A percentile compares a stretch with the other conserved stretches of the same genome.
phyloP scores from a whole-genome alignment of 2,113 vertebrate species.

The Chionis minor region DNA sequence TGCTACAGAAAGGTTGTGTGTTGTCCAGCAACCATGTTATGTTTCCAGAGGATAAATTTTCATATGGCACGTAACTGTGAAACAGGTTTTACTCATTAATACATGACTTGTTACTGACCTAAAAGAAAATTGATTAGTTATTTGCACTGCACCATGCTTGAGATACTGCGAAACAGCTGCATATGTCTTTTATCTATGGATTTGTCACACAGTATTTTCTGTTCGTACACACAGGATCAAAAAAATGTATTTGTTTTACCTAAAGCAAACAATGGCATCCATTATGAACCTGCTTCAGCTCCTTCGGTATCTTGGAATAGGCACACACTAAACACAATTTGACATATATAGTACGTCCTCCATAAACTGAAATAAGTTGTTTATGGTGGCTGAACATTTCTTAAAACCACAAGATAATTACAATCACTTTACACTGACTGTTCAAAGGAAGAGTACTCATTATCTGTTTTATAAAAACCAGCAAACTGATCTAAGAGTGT shows the following conservation, averaged over 20 bases:
- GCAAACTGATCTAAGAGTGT: background rate
- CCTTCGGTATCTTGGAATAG: slow-evolving; percentile 75
- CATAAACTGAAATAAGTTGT: background rate
- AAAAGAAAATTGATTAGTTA: slow-evolving; percentile 65
- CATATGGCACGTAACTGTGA: slow-evolving; percentile 20
- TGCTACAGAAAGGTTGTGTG: background rate
- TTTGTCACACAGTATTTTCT: slow-evolving; percentile 51
- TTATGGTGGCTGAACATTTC: background rate
- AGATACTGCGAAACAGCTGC: slow-evolving; percentile 52
- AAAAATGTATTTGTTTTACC: slow-evolving; percentile 72
- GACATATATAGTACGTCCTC: background rate
- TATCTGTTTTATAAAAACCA: background rate
- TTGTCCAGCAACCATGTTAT: slow-evolving; percentile 74
- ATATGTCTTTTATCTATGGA: slow-evolving; percentile 65
- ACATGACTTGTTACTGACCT: slow-evolving; percentile 36
- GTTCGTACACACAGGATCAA: slow-evolving; percentile 20
- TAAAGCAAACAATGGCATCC: slow-evolving; percentile 75
- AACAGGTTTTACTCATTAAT: slow-evolving; percentile 36
- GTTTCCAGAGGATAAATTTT: slow-evolving; percentile 38
- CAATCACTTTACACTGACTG: background rate
- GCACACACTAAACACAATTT: slow-evolving; percentile 66
- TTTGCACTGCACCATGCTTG: slow-evolving; percentile 66
- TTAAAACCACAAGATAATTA: background rate
- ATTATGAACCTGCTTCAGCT: slow-evolving; percentile 66
- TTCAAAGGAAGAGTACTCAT: background rate